These are phyloP conservation scores for Hoplodrina ambigua DNA, from an alignment of 2,888 invertebrate species.

Conservation along the genomic window DNA sequence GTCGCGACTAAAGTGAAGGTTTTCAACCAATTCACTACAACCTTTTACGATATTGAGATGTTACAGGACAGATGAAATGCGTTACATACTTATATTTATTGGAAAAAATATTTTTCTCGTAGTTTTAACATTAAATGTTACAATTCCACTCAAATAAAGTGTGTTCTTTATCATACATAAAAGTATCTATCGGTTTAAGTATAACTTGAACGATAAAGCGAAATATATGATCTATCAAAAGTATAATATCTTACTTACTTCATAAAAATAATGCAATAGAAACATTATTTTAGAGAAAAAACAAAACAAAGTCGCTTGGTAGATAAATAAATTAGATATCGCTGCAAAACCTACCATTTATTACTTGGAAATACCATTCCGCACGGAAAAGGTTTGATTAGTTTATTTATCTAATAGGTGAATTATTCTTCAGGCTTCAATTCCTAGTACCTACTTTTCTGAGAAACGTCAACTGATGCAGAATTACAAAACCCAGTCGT, in stretches of 20 bases:
- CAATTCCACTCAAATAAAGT: slow-evolving; percentile 36
- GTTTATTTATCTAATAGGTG: too few relatives aligned
- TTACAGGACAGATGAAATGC: slow-evolving; percentile 39
- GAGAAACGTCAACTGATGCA: not conserved
- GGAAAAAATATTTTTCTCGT: slow-evolving; percentile 7
- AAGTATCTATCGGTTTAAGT: slow-evolving; percentile 1
- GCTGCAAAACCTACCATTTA: not conserved
- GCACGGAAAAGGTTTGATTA: too few relatives aligned
- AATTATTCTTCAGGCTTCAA: too few relatives aligned
- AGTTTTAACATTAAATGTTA: slow-evolving; percentile 12
- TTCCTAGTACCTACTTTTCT: not conserved
- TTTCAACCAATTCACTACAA: slow-evolving; percentile 51
- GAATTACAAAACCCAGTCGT: not conserved
- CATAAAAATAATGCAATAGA: too few relatives aligned
- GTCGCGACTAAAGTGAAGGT: slow-evolving; percentile 20
- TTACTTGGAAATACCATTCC: too few relatives aligned
- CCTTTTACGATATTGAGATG: slow-evolving; percentile 57
- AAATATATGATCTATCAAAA: not conserved
- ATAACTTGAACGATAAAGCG: not conserved
- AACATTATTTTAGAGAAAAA: not conserved
- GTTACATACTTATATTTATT: slow-evolving; percentile 22
- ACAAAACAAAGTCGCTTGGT: not conserved
- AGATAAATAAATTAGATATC: too few relatives aligned
- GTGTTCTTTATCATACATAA: not conserved
- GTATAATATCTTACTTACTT: too few relatives aligned